phyloP scores from a whole-genome alignment of 2,113 vertebrate genomes.

The Mustela lutreola region DNA sequence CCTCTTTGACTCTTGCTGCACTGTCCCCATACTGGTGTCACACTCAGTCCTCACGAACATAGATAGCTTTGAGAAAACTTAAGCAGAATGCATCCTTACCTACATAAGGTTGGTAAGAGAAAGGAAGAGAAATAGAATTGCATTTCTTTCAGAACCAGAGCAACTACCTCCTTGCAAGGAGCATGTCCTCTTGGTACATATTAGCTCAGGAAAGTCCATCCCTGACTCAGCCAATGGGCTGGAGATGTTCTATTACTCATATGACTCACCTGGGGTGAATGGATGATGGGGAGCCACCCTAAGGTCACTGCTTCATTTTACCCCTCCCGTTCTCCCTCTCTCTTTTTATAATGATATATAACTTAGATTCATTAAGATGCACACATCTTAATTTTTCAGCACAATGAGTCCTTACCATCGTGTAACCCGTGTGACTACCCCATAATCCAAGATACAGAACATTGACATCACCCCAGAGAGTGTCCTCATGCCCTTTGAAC shows the following conservation, averaged over 20 bases:
- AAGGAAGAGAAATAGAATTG: neutral
- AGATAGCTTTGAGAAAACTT: neutral
- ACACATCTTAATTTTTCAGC: neutral
- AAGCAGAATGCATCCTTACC: neutral
- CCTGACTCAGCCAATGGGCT: neutral
- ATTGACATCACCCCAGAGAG: slow-evolving; percentile 1
- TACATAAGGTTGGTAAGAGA: neutral
- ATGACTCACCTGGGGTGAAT: neutral
- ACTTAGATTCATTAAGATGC: neutral
- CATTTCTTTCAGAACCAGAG: slow-evolving; percentile 24
- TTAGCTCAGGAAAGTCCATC: slow-evolving; percentile 35
- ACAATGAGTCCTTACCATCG: neutral
- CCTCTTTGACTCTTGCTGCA: neutral
- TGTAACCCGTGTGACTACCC: neutral
- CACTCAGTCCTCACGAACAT: neutral
- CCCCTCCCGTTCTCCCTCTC: neutral
- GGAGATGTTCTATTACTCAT: neutral
- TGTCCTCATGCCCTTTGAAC: neutral
- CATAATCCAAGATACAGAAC: neutral
- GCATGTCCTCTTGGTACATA: neutral
- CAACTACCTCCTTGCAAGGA: neutral
- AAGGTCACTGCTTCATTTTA: neutral
- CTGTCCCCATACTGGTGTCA: neutral
- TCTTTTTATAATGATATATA: neutral
- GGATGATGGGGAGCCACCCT: neutral